A percentile compares a stretch with the other conserved stretches of the same genome.
Conservation (phyloP, 2,797 vertebrate species). For the Gadopsis marmoratus region DNA sequence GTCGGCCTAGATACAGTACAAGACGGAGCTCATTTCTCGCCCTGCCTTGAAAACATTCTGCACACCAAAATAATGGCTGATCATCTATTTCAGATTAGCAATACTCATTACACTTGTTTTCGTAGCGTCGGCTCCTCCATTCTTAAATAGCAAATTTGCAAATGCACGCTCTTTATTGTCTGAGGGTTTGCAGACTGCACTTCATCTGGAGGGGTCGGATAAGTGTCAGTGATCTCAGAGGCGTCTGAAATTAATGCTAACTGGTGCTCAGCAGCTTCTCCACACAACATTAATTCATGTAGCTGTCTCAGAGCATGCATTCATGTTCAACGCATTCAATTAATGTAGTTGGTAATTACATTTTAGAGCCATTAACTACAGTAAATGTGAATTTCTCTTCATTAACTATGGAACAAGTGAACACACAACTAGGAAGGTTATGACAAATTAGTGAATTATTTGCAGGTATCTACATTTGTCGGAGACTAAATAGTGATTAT, state of each 20-base stretch:
- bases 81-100: slow-evolving; percentile 73
- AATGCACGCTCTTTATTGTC: slow-evolving; percentile 35
- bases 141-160: slow-evolving; percentile 59
- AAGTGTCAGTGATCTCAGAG: slow-evolving; percentile 70
- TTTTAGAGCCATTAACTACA: slow-evolving; percentile 67
- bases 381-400: slow-evolving; percentile 54
- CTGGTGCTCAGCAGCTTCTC: slow-evolving; percentile 70
- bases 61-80: slow-evolving; percentile 56
- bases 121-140: slow-evolving; percentile 53
- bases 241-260: slow-evolving; percentile 75
- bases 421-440: slow-evolving; percentile 25
- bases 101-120: slow-evolving; percentile 73
- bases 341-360: slow-evolving; percentile 74
- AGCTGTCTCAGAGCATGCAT: slow-evolving; percentile 65
- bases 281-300: slow-evolving; percentile 75
- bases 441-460: slow-evolving; percentile 26
- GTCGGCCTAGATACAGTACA: slow-evolving; percentile 80
- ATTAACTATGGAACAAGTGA: slow-evolving; percentile 17
- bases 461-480: slow-evolving; percentile 12
- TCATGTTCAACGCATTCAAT: slow-evolving; percentile 67
- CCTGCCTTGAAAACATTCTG: slow-evolving; percentile 55
- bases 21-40: slow-evolving; percentile 62
- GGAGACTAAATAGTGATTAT: not conserved
- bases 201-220: slow-evolving; percentile 69
- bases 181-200: slow-evolving; percentile 49